Base-by-base conservation (phyloP, 2,113 vertebrate genomes). In the Callorhinus ursinus region DNA sequence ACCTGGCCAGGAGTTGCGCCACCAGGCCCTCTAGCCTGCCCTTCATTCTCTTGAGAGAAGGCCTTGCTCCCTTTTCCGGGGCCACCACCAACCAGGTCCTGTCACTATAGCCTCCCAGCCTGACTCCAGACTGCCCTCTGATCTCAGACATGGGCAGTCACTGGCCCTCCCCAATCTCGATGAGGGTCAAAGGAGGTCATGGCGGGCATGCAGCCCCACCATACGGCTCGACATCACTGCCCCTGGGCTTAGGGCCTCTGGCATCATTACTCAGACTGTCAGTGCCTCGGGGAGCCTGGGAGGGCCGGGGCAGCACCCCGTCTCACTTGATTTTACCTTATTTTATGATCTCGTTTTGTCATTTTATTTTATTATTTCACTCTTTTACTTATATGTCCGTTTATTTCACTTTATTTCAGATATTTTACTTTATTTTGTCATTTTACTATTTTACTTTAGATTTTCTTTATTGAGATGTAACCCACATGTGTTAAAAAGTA, bases 241-340 rank as follows among this genome's bases (percentile, higher is more conserved):
- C 33, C 19, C 8, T 11, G 10, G 15, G 11, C 9, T 4, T 19
- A n/a, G 81, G 51, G 67, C 42, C 21, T 0, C 33, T 15, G 8
- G 28, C 28, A 14, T 24, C 24, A 0, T n/a, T 71, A 31, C 39
- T 18, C 39, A n/a, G 22, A 33, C 84, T 7, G 0, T 2, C 8
- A 2, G 49, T 12, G 26, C 53, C 33, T 11, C 46, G 9, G 74
- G 79, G 31, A 13, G 5, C 9, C 12, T 3, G 21, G 51, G 15
- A 5, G 33, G 4, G 4, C 21, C 0, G 5, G 49, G 22, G 79
- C 13, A 0, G 46, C 3, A 0, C 5, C 31, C 46, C 3, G 0
- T 26, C 7, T 33, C 19, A 0, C 7, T 39, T 65, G 0, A 0
- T 46, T 42, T 49, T 12, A 36, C 46, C 22, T 61, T 4, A 3